These are phyloP conservation scores for Cyprinella venusta DNA, from an alignment of 2,797 vertebrate genomes.

Conservation along the genomic window DNA sequence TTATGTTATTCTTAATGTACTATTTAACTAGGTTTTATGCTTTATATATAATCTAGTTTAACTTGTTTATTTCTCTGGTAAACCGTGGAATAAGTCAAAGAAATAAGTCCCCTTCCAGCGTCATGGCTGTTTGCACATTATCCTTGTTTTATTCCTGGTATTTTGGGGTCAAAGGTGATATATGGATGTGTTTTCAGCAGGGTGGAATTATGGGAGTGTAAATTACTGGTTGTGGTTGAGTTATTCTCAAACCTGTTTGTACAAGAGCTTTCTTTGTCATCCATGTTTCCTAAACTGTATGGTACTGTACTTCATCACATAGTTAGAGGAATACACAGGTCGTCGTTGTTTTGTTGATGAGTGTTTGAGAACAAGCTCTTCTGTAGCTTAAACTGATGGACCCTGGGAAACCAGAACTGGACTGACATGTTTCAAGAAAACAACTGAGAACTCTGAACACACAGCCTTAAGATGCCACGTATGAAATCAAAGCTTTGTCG, in stretches of 20 bases:
- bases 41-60: background rate
- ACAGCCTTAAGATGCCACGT: background rate
- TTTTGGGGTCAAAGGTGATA: background rate
- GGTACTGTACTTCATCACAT: background rate
- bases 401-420: conserved; percentile 17
- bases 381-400: background rate
- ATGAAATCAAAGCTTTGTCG: background rate
- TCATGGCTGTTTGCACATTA: background rate
- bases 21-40: background rate
- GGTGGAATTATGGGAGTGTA: conserved; percentile 16
- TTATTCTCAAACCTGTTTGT: conserved; percentile 37
- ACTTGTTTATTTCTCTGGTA: background rate
- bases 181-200: background rate
- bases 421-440: conserved; percentile 24
- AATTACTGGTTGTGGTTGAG: conserved; percentile 13
- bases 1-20: background rate
- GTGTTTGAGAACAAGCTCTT: background rate
- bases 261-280: conserved; percentile 14
- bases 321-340: background rate
- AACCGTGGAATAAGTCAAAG: background rate
- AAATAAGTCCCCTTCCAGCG: too few species aligned
- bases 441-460: background rate
- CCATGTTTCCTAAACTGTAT: background rate
- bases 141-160: background rate
- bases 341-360: background rate